Evolutionary conservation across 23 tunicate genomes (phyloP).

Genomic region (Oikopleura albicans): DNA sequence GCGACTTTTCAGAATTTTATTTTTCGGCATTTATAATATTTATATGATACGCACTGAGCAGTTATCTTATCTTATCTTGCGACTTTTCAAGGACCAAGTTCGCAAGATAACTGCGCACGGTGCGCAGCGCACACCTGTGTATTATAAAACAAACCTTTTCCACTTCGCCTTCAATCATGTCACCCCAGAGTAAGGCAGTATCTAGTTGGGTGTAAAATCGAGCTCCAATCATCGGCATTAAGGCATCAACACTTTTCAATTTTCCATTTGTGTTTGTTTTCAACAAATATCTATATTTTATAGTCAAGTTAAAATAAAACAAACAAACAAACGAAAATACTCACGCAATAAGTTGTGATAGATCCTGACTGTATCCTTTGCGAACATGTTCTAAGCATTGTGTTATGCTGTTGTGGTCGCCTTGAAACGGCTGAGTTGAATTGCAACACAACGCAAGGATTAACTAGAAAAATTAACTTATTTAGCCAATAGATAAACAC

Average conservation of each 20-base stretch:
- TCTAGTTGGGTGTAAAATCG: slow-evolving; percentile 79
- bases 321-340: not conserved
- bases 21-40: too few relatives aligned
- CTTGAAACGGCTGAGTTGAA: slow-evolving; percentile 46
- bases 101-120: too few relatives aligned
- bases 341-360: not conserved
- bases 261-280: slow-evolving; percentile 45
- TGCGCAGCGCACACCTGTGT: too few relatives aligned
- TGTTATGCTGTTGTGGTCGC: slow-evolving; percentile 62
- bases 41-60: too few relatives aligned
- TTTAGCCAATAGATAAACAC: too few relatives aligned
- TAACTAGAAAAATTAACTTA: slow-evolving; percentile 39
- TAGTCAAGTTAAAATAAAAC: too few relatives aligned
- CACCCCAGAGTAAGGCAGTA: slow-evolving; percentile 51
- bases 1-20: too few relatives aligned
- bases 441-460: slow-evolving; percentile 76
- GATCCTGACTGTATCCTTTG: not conserved
- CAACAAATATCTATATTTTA: slow-evolving; percentile 36
- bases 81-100: too few relatives aligned
- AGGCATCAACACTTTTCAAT: slow-evolving; percentile 55
- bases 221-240: slow-evolving; percentile 98
- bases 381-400: slow-evolving; percentile 19
- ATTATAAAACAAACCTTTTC: too few relatives aligned
- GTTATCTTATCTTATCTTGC: too few relatives aligned
- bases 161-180: slow-evolving; percentile 37